Conservation (phyloP, 2,888 invertebrate genomes). For the Euzetes globulus region DNA sequence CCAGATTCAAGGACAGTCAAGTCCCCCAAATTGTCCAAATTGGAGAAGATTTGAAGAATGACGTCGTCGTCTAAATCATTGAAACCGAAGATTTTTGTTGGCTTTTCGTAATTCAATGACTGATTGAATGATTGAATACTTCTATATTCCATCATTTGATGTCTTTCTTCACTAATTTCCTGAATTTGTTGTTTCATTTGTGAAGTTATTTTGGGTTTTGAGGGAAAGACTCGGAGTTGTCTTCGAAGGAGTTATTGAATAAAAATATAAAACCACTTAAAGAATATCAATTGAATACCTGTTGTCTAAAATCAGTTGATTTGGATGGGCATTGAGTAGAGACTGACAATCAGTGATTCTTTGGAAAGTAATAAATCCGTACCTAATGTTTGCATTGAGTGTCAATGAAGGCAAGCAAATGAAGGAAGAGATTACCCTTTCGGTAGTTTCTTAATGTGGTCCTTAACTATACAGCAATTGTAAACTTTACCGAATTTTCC, state of each 20-base stretch:
- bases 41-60: constrained; percentile 37
- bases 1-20: constrained; percentile 38
- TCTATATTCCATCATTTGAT: neutral
- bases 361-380: constrained; percentile 41
- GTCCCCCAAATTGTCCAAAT: constrained; percentile 35
- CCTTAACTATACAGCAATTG: constrained; percentile 40
- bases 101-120: neutral
- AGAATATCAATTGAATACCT: constrained; percentile 33
- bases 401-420: no score
- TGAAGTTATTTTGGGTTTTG: constrained; percentile 38
- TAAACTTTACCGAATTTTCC: constrained; percentile 40
- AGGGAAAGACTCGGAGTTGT: constrained; percentile 38
- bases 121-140: neutral
- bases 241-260: neutral
- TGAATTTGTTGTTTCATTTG: constrained; percentile 39
- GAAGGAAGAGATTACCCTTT: constrained; percentile 36
- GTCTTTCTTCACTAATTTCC: constrained; percentile 30
- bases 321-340: constrained; percentile 36
- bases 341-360: constrained; percentile 38
- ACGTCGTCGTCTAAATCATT: constrained; percentile 40
- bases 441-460: constrained; percentile 39
- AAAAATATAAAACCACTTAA: neutral
- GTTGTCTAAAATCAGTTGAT: constrained; percentile 36
- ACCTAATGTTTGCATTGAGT: constrained; percentile 18
- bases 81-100: constrained; percentile 33